These are phyloP conservation scores for Semaprochilodus insignis DNA, from an alignment of 2,797 vertebrate species.

Conservation along the genomic window DNA sequence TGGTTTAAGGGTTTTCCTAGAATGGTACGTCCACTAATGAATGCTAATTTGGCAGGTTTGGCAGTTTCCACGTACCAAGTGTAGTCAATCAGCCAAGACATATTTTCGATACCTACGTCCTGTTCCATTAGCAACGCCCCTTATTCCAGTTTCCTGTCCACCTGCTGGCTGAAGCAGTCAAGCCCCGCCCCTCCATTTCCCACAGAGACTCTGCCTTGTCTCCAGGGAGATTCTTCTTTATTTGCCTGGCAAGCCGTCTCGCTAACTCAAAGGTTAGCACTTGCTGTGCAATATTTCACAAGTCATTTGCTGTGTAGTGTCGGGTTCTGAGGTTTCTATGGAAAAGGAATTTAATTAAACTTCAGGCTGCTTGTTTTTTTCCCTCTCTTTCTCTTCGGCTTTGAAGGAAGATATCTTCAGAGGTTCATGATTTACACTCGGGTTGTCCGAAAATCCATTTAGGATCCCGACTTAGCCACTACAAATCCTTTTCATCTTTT, in stretches of 20 bases:
- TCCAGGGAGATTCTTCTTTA: slow-evolving; percentile 24
- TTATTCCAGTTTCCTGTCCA: no score
- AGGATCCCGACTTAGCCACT: neutral
- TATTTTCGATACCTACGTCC: no score
- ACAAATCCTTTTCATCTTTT: neutral
- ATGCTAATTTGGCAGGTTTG: no score
- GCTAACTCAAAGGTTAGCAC: slow-evolving; percentile 40
- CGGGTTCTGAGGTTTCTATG: slow-evolving; percentile 43
- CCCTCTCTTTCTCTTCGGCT: neutral
- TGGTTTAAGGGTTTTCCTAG: no score
- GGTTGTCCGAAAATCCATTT: neutral
- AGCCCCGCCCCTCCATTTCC: slow-evolving; percentile 12
- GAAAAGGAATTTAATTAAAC: slow-evolving; percentile 56
- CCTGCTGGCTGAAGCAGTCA: neutral
- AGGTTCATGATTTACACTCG: neutral
- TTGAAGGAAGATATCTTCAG: slow-evolving; percentile 21
- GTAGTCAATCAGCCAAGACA: no score
- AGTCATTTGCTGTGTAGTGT: slow-evolving; percentile 23
- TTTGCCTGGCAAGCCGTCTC: slow-evolving; percentile 43
- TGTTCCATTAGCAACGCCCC: no score
- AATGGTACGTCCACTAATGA: no score
- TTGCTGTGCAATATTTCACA: slow-evolving; percentile 30
- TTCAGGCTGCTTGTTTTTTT: slow-evolving; percentile 19
- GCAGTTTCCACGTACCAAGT: no score
- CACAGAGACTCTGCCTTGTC: neutral